These are phyloP conservation scores for Plecotus auritus DNA, from an alignment of 2,113 vertebrate genomes.

Conservation along the genomic window DNA sequence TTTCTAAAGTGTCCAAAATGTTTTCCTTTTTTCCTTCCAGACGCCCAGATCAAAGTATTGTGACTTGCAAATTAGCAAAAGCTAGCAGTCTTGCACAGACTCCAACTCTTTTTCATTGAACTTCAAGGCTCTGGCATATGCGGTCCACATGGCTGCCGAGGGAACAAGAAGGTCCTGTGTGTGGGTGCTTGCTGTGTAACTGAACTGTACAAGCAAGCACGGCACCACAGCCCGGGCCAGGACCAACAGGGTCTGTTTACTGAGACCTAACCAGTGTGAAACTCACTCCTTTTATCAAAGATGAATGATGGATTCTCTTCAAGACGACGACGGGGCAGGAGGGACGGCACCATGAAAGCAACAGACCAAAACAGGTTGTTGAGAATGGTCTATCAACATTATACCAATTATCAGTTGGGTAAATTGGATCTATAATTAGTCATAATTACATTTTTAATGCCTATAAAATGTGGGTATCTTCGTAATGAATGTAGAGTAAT, in stretches of 20 bases:
- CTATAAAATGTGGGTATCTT: not conserved
- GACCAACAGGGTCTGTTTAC: slow-evolving; percentile 60
- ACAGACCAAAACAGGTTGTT: slow-evolving; percentile 39
- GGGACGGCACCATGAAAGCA: slow-evolving; percentile 46
- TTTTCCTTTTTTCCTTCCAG: slow-evolving; percentile 81
- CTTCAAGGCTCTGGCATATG: slow-evolving; percentile 86
- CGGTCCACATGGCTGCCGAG: slow-evolving; percentile 90
- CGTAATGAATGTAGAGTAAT: not conserved
- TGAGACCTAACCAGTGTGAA: slow-evolving; percentile 37
- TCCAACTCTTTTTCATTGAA: slow-evolving; percentile 58
- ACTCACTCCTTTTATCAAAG: slow-evolving; percentile 47
- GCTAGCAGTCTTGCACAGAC: slow-evolving; percentile 81
- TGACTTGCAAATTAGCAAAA: slow-evolving; percentile 83
- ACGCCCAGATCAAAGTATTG: slow-evolving; percentile 84
- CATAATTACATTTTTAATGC: slow-evolving; percentile 47
- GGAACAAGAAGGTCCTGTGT: slow-evolving; percentile 82
- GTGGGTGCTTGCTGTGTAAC: slow-evolving; percentile 68
- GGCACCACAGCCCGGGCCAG: slow-evolving; percentile 36
- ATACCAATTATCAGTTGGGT: not conserved
- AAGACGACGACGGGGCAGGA: slow-evolving; percentile 51
- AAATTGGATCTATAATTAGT: not conserved
- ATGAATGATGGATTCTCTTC: not conserved
- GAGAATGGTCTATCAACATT: not conserved
- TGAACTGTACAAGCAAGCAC: slow-evolving; percentile 58
- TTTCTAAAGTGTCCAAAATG: slow-evolving; percentile 84